Evolutionary conservation across 2,888 invertebrate species (phyloP), one percentile per base, ranked within the genome.

Genomic region (Eristalinus sepulchralis): DNA sequence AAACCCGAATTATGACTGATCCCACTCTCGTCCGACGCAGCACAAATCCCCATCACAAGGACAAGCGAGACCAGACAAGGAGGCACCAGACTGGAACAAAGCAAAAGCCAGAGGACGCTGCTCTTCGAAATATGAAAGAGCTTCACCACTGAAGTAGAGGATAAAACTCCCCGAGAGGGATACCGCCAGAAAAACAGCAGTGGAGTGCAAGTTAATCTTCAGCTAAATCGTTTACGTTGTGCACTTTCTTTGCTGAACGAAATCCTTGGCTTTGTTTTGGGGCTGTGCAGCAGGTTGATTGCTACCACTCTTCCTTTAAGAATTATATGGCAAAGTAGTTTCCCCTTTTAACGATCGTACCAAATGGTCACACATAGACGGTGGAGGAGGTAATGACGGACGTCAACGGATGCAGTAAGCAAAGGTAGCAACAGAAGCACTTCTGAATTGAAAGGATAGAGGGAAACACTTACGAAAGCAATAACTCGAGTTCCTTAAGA

Each of bases 171-270:
- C 60, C 5, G 31, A 70, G 36, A 39, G 57, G 22, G 34, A 67
- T 72, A 55, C 33, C 31, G 55, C 31, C 20, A 22, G 33, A 36
- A 59, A 31, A 80, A 10, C 62, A 27, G 34, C 33, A 75, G 22
- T 60, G 59, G 57, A 77, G 77, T 70, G 67, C 57, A 82, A 82
- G 82, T 85, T 85, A 82, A 85, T 85, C 82, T 78, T 73, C 64
- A 64, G 73, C 76, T 73, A 82, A 85, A 85, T 85, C 82, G 82
- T 68, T 68, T 85, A 85, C 82, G 82, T 76, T 64, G 82, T 73
- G 82, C 73, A 81, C 72, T 81, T 85, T 76, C 84, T 63, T 64
- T 71, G 60, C 47, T 34, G 57, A 64, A 39, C 33, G 27, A 66
- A 75, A 64, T 60, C 55, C 55, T 55, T 81, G 76, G 53, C 60